Evolutionary conservation across 2,888 invertebrate genomes (phyloP).

Genomic region (Anarsia innoxiella): DNA sequence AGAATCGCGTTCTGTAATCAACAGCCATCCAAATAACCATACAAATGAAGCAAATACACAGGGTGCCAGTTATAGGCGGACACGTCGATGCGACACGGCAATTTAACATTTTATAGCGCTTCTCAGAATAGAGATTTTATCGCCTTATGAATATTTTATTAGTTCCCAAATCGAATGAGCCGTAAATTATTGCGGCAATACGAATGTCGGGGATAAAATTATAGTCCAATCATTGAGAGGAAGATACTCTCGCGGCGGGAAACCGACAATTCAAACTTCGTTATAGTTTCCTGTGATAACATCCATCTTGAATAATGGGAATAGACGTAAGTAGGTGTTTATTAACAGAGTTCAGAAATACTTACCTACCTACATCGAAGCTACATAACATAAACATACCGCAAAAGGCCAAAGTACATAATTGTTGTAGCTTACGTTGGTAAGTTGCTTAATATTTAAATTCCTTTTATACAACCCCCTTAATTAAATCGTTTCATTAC

Average conservation of each 20-base stretch:
- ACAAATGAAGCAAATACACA: conserved; percentile 17
- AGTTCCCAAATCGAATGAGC: conserved; percentile 28
- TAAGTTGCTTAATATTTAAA: too few relatives aligned
- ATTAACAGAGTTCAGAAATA: too few relatives aligned
- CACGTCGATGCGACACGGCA: conserved; percentile 29
- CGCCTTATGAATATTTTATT: conserved; percentile 48
- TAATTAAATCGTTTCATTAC: conserved; percentile 31
- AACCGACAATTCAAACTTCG: background rate
- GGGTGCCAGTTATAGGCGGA: conserved; percentile 28
- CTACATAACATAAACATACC: too few relatives aligned
- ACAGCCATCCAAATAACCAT: too few relatives aligned
- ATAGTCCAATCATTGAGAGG: conserved; percentile 10
- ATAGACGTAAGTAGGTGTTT: too few relatives aligned
- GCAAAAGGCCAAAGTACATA: too few relatives aligned
- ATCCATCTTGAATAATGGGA: too few relatives aligned
- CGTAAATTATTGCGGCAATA: conserved; percentile 29
- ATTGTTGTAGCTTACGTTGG: too few relatives aligned
- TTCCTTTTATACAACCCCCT: conserved; percentile 19
- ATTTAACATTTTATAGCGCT: conserved; percentile 28
- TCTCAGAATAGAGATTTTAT: conserved; percentile 43
- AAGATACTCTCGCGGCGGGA: conserved; percentile 1
- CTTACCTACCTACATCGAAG: too few relatives aligned
- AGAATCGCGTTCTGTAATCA: too few relatives aligned
- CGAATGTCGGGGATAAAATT: conserved; percentile 10
- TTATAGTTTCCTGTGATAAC: conserved; percentile 7